Evolutionary conservation across 2,888 invertebrate species (phyloP), one percentile per base, ranked within the genome.

Genomic region (Melinopterus prodromus): DNA sequence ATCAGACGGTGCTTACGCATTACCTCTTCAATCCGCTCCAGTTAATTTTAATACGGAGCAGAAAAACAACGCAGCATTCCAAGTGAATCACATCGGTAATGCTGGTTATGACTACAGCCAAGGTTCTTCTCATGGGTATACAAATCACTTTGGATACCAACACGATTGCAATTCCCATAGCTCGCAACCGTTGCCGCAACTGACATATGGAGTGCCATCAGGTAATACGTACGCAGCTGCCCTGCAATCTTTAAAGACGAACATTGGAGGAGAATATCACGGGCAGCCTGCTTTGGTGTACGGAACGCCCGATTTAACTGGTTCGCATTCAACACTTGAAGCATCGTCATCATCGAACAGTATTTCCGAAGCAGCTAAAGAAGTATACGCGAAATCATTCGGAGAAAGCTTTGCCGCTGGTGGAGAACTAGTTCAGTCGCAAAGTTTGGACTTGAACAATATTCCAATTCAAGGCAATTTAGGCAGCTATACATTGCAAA

Each of bases 401-500:
- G 88, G 87, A 5, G 86, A 86, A 82, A 88, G 85, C 82, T 86
- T 89, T 81, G 88, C 86, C 14, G 86, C 87, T 16, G 88, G 86
- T 53, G 86, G 87, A 80, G 89, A 89, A 83, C 82, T 89, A 76
- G 85, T 89, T 14, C 85, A 88, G 82, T 88, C 88, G 5, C 87
- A 89, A 81, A 88, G 87, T 82, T 85, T 90, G 69, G 88, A 89
- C 83, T 85, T 89, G 38, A 89, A 89, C 81, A 90, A 89, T 80
- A 90, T 93, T 70, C 92, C 92, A 0, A 85, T 92, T 0, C 91
- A 92, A 85, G 93, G 92, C 0, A 91, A 92, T 36, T 90, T 91
- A 15, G 93, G 93, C 0, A 92, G 92, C 3, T 96, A 95, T 86
- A 93, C 94, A 0, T 89, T 96, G 14, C 95, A 96, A 87, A 95